phyloP scores from a whole-genome alignment of 2,113 vertebrate genomes.

The Herpetotheres cachinnans region DNA sequence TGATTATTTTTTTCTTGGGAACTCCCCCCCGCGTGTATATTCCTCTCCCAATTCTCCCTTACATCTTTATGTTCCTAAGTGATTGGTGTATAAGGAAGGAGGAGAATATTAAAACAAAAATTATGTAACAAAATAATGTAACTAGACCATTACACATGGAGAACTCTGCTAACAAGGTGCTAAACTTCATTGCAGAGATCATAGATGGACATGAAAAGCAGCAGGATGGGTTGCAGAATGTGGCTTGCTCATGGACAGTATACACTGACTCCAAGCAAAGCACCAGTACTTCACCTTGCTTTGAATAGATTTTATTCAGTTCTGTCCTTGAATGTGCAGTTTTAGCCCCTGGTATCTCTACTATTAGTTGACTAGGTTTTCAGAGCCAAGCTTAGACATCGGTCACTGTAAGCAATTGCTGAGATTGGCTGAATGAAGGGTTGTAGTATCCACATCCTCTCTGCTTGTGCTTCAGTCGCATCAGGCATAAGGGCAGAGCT shows the following conservation, averaged over 20 bases:
- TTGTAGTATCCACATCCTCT: not conserved
- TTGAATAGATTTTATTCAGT: not conserved
- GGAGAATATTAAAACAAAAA: not conserved
- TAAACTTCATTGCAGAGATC: not conserved
- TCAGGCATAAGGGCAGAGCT: not conserved
- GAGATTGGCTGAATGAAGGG: not conserved
- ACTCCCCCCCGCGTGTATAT: not conserved
- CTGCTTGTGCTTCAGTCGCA: not conserved
- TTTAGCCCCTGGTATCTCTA: not conserved
- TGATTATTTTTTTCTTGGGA: not conserved
- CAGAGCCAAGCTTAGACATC: not conserved
- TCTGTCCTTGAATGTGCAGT: not conserved
- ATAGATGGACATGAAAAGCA: not conserved
- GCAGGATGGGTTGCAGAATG: not conserved
- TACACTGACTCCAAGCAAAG: not conserved
- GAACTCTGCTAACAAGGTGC: not conserved
- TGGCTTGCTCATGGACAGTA: not conserved
- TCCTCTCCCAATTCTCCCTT: not conserved
- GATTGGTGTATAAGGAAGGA: not conserved
- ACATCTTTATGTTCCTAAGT: not conserved
- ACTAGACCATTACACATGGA: not conserved
- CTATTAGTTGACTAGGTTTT: not conserved
- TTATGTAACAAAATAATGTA: not conserved
- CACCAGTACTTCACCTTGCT: not conserved
- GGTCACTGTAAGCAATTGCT: not conserved